These are phyloP conservation scores for Balearica regulorum DNA, from an alignment of 2,797 vertebrate genomes.

Conservation along the genomic window DNA sequence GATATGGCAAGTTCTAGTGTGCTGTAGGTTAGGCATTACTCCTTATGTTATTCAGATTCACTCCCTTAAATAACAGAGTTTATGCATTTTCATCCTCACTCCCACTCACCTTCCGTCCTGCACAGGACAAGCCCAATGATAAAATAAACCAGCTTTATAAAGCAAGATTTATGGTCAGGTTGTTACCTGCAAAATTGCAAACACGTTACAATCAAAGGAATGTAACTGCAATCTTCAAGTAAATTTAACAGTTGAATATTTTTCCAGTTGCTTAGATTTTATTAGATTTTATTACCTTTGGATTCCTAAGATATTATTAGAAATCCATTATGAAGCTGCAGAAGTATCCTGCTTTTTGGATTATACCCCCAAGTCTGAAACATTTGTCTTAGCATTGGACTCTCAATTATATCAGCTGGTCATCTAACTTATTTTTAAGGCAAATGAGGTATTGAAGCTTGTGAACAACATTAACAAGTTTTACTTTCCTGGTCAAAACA, in stretches of 20 bases:
- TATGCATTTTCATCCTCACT: neutral
- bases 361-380: neutral
- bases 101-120: neutral
- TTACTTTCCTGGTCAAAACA: neutral
- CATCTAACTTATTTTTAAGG: neutral
- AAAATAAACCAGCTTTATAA: neutral
- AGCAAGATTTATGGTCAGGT: neutral
- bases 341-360: neutral
- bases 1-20: neutral
- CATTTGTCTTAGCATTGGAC: neutral
- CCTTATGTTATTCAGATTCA: neutral
- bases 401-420: neutral
- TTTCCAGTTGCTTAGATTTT: conserved; percentile 13
- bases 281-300: neutral
- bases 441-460: neutral
- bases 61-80: neutral
- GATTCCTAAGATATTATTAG: neutral
- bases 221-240: neutral
- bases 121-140: neutral
- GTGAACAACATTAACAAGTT: neutral
- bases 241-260: neutral
- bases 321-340: neutral
- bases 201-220: neutral
- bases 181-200: neutral
- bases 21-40: neutral